A percentile compares a stretch with the other conserved stretches of the same genome.
Conservation (phyloP, 1,140 invertebrate genomes). For the Asbolus verrucosus region DNA sequence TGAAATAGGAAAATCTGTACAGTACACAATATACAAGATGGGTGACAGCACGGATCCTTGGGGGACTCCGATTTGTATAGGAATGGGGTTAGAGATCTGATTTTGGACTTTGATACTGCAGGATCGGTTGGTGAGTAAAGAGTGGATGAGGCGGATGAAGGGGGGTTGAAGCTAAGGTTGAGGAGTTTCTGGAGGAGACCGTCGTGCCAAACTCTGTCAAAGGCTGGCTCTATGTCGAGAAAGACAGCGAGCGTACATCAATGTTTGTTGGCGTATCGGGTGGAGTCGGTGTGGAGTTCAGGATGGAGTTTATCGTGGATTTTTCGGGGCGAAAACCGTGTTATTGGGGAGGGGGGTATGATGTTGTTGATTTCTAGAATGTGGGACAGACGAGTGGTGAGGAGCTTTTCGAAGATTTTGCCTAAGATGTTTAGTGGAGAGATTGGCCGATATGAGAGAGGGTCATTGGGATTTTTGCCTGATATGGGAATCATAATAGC, state of each 20-base stretch:
- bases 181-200: conserved; percentile 55
- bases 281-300: neutral
- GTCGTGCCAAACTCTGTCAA: conserved; percentile 57
- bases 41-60: conserved; percentile 56
- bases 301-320: neutral
- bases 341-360: conserved; percentile 43
- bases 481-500: conserved; percentile 51
- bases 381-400: neutral
- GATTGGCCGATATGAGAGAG: conserved; percentile 62
- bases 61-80: conserved; percentile 54
- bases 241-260: conserved; percentile 46
- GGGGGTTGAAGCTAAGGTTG: neutral
- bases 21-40: conserved; percentile 49
- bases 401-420: conserved; percentile 61
- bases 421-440: conserved; percentile 55
- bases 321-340: conserved; percentile 32
- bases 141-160: conserved; percentile 43
- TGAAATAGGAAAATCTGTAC: conserved; percentile 54
- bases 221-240: conserved; percentile 57
- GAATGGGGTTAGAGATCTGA: conserved; percentile 25
- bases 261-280: neutral
- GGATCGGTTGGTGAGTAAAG: conserved; percentile 50
- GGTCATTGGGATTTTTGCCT: conserved; percentile 44
- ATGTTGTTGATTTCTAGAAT: conserved; percentile 54
- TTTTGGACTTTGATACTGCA: conserved; percentile 48